phyloP scores from a whole-genome alignment of 2,797 vertebrate genomes.

The Heliangelus exortis region DNA sequence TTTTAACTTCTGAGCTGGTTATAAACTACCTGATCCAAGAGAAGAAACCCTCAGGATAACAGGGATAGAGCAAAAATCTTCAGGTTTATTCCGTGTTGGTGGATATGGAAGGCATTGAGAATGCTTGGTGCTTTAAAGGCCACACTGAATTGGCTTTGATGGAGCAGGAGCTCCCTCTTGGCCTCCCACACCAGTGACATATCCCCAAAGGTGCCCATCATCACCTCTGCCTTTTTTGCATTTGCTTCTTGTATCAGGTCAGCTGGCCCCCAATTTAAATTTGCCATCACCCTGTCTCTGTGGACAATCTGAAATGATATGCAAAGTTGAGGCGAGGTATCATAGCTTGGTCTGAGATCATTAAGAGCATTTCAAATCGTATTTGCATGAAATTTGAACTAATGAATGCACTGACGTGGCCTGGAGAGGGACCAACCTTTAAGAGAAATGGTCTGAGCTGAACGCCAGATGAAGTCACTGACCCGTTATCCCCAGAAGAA shows the following conservation, averaged over 20 bases:
- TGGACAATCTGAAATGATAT: background rate
- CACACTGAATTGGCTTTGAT: background rate
- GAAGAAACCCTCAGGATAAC: background rate
- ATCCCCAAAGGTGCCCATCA: background rate
- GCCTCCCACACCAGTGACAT: background rate
- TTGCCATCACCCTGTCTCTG: background rate
- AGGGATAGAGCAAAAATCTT: background rate
- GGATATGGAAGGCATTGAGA: background rate
- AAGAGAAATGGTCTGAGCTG: background rate
- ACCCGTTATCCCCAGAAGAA: background rate
- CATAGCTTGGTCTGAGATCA: background rate
- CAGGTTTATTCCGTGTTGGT: background rate
- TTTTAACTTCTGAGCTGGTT: background rate
- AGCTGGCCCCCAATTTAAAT: background rate
- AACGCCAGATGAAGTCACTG: background rate
- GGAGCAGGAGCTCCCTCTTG: background rate
- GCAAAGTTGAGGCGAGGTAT: background rate
- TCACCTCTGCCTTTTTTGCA: background rate
- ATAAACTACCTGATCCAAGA: background rate
- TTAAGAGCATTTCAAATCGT: background rate
- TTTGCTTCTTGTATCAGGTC: background rate
- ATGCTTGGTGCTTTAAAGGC: background rate
- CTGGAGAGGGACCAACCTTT: background rate
- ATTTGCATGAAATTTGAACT: background rate
- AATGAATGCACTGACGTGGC: background rate